These are phyloP conservation scores for Lutraria lutraria DNA, from an alignment of 2,888 invertebrate species.

Conservation along the genomic window DNA sequence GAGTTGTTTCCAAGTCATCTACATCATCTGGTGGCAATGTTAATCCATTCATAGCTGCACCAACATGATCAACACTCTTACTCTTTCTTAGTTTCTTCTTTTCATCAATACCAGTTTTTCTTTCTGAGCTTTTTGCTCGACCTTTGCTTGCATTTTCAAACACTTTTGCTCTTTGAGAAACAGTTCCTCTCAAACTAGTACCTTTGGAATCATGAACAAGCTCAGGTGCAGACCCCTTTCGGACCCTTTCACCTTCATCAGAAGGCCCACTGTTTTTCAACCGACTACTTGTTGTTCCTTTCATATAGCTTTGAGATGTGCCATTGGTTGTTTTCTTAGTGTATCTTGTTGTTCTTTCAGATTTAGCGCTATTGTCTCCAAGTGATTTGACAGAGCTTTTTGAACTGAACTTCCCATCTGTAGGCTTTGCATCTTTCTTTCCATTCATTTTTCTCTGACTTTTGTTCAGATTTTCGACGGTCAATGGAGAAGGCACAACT, in stretches of 20 bases:
- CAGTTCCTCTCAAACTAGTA: constrained; percentile 39
- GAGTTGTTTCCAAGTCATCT: constrained; percentile 9
- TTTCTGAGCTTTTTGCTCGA: constrained; percentile 57
- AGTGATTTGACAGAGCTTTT: constrained; percentile 56
- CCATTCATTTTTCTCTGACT: constrained; percentile 29
- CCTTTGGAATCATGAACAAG: constrained; percentile 44
- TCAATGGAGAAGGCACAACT: constrained; percentile 30
- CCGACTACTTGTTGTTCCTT: constrained; percentile 65
- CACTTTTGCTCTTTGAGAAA: constrained; percentile 57
- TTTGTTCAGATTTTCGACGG: constrained; percentile 41
- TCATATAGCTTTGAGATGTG: constrained; percentile 59
- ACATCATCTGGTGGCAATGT: constrained; percentile 5
- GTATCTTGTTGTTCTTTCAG: constrained; percentile 35
- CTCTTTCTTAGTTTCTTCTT: constrained; percentile 44
- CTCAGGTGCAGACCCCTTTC: constrained; percentile 63
- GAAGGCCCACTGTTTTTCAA: constrained; percentile 50
- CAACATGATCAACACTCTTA: constrained; percentile 66
- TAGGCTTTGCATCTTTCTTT: constrained; percentile 27
- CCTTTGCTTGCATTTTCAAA: constrained; percentile 51
- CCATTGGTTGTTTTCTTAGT: constrained; percentile 28
- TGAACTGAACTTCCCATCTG: constrained; percentile 48
- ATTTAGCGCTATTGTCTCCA: constrained; percentile 44
- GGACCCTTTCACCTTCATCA: constrained; percentile 13
- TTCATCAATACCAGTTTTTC: constrained; percentile 26
- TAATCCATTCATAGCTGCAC: constrained; percentile 21